A percentile compares a stretch with the other conserved stretches of the same genome.
Evolutionary conservation across 2,113 vertebrate genomes (phyloP).

Genomic region (Copsychus sechellarum): DNA sequence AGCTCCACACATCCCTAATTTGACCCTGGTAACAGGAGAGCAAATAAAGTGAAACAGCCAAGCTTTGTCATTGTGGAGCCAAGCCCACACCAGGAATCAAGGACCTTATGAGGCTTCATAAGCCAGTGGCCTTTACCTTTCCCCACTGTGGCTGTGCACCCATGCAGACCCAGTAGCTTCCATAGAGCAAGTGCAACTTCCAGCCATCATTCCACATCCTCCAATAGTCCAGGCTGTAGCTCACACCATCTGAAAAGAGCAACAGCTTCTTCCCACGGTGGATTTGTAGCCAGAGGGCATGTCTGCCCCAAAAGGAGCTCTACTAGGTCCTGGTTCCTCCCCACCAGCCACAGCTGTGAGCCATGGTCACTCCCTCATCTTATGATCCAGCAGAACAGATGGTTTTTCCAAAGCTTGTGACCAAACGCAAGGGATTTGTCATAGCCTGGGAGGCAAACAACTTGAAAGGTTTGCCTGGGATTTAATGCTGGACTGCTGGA

Average conservation of each 20-base stretch:
- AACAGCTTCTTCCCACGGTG: background rate
- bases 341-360: background rate
- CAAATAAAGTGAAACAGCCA: background rate
- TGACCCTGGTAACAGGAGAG: background rate
- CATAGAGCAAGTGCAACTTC: background rate
- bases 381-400: background rate
- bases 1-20: background rate
- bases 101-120: background rate
- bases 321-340: background rate
- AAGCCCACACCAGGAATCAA: background rate
- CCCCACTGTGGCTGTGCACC: background rate
- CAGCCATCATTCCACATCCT: background rate
- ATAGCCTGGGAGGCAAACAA: conserved; percentile 4
- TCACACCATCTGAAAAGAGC: background rate
- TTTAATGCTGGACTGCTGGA: background rate
- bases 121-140: background rate
- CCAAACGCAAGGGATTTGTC: background rate
- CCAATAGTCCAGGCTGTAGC: background rate
- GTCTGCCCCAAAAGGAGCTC: background rate
- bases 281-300: background rate
- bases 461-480: conserved; percentile 4
- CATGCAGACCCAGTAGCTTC: background rate
- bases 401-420: background rate
- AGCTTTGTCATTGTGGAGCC: background rate
- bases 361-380: background rate